Evolutionary conservation across 2,797 vertebrate species (phyloP), one percentile per base, ranked within the genome.

Genomic region (Psittacula derbiana): DNA sequence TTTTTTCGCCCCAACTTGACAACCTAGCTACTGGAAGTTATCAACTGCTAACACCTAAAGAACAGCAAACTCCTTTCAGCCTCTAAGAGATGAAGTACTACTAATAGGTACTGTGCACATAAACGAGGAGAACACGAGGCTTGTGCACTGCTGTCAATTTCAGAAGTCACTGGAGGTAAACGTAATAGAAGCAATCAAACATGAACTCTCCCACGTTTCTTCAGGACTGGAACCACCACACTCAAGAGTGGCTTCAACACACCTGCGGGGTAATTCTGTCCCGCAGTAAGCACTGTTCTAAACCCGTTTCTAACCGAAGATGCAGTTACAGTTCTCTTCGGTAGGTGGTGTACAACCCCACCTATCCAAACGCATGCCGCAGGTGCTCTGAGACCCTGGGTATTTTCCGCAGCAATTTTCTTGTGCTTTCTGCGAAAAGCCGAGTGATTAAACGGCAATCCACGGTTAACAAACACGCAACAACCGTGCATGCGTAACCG

Each of bases 1-100:
- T 36, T 16, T 8, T 6, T 6, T 2, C 0, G 0, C 3, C 12
- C 18, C 10, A 4, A 4, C 16, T 15, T 73, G 49, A 55, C 58
- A 81, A 55, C 4, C 3, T 7, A 61, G 43, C 25, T 62, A 27
- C 20, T 62, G 13, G 24, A 79, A 62, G 44, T 11, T 23, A 71
- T 10, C n/a, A 66, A 6, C 21, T 46, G 27, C 16, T 53, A 70
- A 60, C 30, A 31, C 24, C 57, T 55, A 27, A 50, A 47, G 30
- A 75, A 40, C 17, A 65, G 62, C 44, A 72, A 61, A 43, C 38
- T 78, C 40, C 62, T 65, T 86, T 65, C 53, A 33, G 31, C 14
- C 13, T 4, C 12, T 16, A 43, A 44, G 30, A 80, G n/a, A 43
- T 4, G 2, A 47, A 28, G n/a, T 20, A 17, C 19, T 27, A 33